Percentiles rank a stretch among this genome's conserved stretches.
Conservation (phyloP, 2,888 invertebrate species). For the Agriotes lineatus region DNA sequence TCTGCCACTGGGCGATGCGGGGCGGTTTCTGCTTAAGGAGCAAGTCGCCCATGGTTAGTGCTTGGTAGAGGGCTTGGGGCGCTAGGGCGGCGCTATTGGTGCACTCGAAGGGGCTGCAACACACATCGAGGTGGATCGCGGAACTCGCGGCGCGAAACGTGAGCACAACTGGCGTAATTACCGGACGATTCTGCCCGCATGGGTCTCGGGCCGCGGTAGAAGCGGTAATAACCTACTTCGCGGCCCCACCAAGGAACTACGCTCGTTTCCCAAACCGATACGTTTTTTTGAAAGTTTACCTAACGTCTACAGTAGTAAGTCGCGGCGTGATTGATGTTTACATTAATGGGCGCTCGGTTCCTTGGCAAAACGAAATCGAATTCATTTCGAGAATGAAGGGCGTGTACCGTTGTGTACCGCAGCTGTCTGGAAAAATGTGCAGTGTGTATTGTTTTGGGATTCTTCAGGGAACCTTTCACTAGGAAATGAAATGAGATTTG, state of each 20-base stretch:
- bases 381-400: neutral
- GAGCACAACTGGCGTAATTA: constrained; percentile 11
- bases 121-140: neutral
- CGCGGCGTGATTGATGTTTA: constrained; percentile 13
- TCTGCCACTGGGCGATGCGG: constrained; percentile 66
- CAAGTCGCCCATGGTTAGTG: constrained; percentile 69
- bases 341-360: neutral
- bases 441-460: no score
- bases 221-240: constrained; percentile 38
- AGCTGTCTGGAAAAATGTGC: no score
- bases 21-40: constrained; percentile 75
- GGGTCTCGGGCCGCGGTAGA: constrained; percentile 14
- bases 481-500: no score
- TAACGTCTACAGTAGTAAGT: constrained; percentile 16
- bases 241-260: constrained; percentile 27
- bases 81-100: neutral
- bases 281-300: constrained; percentile 37
- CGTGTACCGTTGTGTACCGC: no score
- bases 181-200: constrained; percentile 3
- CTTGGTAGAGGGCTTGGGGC: neutral
- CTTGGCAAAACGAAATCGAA: neutral
- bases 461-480: no score
- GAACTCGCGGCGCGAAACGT: constrained; percentile 16
- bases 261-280: constrained; percentile 28
- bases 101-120: neutral